These are phyloP conservation scores for Pteropus alecto DNA, from an alignment of 2,113 vertebrate genomes.

Conservation along the genomic window DNA sequence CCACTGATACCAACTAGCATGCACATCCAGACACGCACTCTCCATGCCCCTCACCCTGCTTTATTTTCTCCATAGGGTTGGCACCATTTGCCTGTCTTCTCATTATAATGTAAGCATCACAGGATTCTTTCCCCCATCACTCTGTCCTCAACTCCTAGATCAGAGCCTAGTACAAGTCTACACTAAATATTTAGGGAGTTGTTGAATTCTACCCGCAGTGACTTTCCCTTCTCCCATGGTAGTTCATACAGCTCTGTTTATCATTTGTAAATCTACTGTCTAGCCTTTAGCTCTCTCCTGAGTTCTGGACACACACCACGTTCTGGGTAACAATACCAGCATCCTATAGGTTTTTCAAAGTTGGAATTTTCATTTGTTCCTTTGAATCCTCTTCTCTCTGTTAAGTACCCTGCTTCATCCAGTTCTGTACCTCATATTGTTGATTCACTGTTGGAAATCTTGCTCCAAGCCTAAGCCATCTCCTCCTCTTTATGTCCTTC, in stretches of 20 bases:
- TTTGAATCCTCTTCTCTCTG: not conserved
- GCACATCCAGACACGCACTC: no score
- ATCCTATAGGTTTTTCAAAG: no score
- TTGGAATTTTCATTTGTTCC: not conserved
- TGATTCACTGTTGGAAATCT: not conserved
- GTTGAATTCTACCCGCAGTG: not conserved
- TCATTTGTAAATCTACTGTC: not conserved
- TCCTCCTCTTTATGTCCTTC: not conserved
- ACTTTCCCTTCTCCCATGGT: not conserved
- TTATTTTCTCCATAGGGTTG: not conserved
- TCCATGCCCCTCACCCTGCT: not conserved
- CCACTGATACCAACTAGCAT: not conserved
- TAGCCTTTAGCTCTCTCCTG: not conserved
- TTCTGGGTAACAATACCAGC: not conserved
- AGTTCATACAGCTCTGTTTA: not conserved
- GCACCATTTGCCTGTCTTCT: not conserved
- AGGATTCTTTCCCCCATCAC: not conserved
- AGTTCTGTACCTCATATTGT: not conserved
- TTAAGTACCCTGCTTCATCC: not conserved
- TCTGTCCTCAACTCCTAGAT: not conserved
- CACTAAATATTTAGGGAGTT: not conserved
- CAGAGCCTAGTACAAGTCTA: not conserved
- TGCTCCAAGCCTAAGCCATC: not conserved
- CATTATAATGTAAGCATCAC: no score
- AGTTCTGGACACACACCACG: not conserved